A percentile compares a stretch with the other conserved stretches of the same genome.
Conservation (phyloP, 2,888 invertebrate genomes). For the Epirrita christyi region DNA sequence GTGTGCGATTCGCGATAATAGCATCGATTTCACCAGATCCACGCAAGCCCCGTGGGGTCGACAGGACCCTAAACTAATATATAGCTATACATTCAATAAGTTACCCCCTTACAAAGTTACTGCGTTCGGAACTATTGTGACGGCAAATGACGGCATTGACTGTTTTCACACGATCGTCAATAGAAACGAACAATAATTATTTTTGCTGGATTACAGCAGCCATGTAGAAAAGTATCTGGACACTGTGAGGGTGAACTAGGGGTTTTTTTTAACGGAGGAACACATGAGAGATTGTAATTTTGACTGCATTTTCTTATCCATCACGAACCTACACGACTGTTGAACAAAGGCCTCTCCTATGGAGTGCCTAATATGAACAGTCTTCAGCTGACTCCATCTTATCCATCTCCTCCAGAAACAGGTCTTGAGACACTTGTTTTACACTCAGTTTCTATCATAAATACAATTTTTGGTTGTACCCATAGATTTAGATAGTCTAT, state of each 20-base stretch:
- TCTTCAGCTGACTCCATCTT: no score
- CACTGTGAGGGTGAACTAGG: background rate
- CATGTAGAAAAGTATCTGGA: slow-evolving; percentile 4
- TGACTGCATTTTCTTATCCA: no score
- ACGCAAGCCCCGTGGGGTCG: slow-evolving; percentile 54
- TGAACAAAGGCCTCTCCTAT: no score
- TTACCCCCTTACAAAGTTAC: slow-evolving; percentile 54
- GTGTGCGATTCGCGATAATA: slow-evolving; percentile 55
- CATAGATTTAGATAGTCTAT: no score
- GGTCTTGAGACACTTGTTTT: no score
- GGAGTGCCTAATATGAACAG: no score
- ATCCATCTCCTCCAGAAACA: no score
- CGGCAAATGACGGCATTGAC: slow-evolving; percentile 44
- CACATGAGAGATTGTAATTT: background rate
- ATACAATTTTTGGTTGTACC: no score
- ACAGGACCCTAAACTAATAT: slow-evolving; percentile 51
- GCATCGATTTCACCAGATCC: slow-evolving; percentile 60
- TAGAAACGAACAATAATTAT: slow-evolving; percentile 32
- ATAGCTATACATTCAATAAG: slow-evolving; percentile 52
- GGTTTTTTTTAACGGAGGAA: background rate
- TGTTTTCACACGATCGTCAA: slow-evolving; percentile 51
- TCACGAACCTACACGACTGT: no score
- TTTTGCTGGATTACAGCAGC: slow-evolving; percentile 19
- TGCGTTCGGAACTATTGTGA: slow-evolving; percentile 49
- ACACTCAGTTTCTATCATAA: no score